Base-by-base conservation (phyloP, 2,888 invertebrate genomes). In the Drosophila tanythrix region DNA sequence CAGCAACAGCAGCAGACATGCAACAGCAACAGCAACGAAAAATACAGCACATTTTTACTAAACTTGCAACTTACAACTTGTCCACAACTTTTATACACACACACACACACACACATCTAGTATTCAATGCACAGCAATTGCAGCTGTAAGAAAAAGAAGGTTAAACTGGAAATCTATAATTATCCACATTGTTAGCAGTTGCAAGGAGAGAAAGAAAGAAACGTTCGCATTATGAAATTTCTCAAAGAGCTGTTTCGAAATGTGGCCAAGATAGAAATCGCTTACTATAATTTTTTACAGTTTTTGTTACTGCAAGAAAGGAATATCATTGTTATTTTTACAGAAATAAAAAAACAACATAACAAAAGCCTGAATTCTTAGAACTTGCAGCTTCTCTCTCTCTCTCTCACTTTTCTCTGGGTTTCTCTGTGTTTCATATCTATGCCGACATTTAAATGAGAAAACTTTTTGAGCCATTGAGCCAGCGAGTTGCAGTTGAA, bases 371-470 rank as follows among this genome's bases (percentile, higher is more conserved):
- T 40, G 15, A 43, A 52, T 43, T 46, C 59, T 29, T 38, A 48
- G 21, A 21, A 46, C 50, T 50, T 51, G 33, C 46, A 11, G 43
- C n/a, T 52, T 29, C 29, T 35, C 38, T 38, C 59, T 33, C 48
- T 38, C 38, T 35, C 59, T 43, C 51, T 25, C 18, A 25, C 40
- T 40, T 27, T 11, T 57, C 38, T 50, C 35, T 60, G 8, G 13
- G 31, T 29, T 55, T 27, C 35, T 53, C 36, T 21, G 15, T 40
- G 2, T 75, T 75, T 72, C 74, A 73, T 75, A 76, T 84, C 82
- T 80, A 63, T 67, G 76, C 76, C 73, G 78, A 90, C 75, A 81
- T 81, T 82, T 87, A 87, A 91, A 90, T 90, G 90, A 87, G 81
- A 91, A 91, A 90, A 91, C 70, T 90, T 90, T 90, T 83, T 62